These are phyloP conservation scores for Anodontia alba DNA, from an alignment of 2,888 invertebrate species.

Conservation along the genomic window DNA sequence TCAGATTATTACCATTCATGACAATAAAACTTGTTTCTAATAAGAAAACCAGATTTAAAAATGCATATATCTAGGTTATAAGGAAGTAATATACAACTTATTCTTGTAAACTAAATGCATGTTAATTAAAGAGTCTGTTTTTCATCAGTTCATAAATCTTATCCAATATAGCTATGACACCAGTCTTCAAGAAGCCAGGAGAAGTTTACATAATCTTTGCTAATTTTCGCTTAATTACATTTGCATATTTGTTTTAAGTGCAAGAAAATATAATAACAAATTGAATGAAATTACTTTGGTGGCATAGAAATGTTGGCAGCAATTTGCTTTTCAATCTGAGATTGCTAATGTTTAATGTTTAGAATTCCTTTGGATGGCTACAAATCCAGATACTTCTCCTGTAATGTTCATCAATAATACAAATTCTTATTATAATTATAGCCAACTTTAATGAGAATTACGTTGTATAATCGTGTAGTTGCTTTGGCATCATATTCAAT, in stretches of 20 bases:
- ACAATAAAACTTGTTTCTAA: too few relatives aligned
- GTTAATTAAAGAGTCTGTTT: conserved; percentile 29
- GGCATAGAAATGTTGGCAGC: conserved; percentile 6
- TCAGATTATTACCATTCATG: too few relatives aligned
- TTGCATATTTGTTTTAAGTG: conserved; percentile 14
- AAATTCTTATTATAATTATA: conserved; percentile 9
- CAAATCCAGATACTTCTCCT: neutral
- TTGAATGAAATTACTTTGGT: conserved; percentile 20
- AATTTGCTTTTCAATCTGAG: neutral
- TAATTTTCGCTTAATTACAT: neutral
- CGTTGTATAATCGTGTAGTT: neutral
- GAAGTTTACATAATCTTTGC: neutral
- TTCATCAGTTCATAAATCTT: conserved; percentile 10
- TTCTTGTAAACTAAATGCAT: conserved; percentile 24
- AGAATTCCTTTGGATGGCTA: neutral
- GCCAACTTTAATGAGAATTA: neutral
- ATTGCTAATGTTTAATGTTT: conserved; percentile 5
- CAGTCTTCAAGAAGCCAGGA: neutral
- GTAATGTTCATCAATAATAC: neutral
- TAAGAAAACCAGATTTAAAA: too few relatives aligned
- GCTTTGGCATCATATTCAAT: neutral
- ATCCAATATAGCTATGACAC: neutral
- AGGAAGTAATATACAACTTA: conserved; percentile 7
- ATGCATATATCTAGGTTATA: conserved; percentile 9
- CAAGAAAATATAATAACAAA: conserved; percentile 9